Evolutionary conservation across 2,797 vertebrate genomes (phyloP).

Genomic region (Sebastes hubbsi): DNA sequence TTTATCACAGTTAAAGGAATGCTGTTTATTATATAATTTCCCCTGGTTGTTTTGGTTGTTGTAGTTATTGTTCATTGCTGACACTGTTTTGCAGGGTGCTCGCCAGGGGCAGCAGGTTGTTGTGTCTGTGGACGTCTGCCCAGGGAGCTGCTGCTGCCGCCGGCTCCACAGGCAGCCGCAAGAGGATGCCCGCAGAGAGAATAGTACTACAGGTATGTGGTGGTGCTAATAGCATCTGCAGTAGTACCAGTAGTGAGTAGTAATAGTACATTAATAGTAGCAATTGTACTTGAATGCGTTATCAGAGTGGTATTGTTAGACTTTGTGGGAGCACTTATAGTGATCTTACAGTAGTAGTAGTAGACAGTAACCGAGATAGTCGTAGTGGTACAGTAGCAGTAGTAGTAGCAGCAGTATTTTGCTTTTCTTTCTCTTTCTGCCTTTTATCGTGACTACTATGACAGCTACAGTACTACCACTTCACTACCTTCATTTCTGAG

Average conservation of each 20-base stretch:
- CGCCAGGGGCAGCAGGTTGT: slow-evolving; percentile 87
- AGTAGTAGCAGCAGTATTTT: neutral
- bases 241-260: neutral
- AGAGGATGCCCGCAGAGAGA: slow-evolving; percentile 84
- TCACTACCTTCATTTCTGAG: neutral
- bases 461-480: neutral
- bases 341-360: neutral
- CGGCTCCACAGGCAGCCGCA: slow-evolving; percentile 73
- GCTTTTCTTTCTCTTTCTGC: neutral
- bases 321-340: neutral
- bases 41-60: neutral
- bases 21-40: neutral
- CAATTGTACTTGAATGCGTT: neutral
- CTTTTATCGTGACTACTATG: neutral
- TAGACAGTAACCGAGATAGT: too few relatives aligned
- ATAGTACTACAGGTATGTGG: slow-evolving; percentile 89
- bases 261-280: neutral
- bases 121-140: slow-evolving; percentile 89
- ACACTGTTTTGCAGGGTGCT: slow-evolving; percentile 83
- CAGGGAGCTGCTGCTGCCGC: slow-evolving; percentile 70
- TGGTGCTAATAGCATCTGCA: neutral
- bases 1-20: neutral
- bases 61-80: neutral
- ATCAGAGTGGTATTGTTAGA: neutral
- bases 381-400: neutral